A percentile compares a stretch with the other conserved stretches of the same genome.
These are phyloP conservation scores for Trachurus trachurus DNA, from an alignment of 2,797 vertebrate genomes.

Conservation along the genomic window DNA sequence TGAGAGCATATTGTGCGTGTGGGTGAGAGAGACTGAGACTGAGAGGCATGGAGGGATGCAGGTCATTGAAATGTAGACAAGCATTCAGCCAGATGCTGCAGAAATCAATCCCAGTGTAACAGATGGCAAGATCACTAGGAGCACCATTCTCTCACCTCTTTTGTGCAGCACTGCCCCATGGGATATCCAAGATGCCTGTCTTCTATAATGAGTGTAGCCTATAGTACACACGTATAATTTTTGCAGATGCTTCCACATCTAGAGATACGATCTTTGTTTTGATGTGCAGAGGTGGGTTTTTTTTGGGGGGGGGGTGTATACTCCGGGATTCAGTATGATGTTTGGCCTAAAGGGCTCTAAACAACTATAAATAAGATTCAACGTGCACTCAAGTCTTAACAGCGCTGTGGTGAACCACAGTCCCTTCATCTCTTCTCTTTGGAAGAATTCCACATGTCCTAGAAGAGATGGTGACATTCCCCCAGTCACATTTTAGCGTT, in stretches of 20 bases:
- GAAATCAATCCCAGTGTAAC: slow-evolving; percentile 67
- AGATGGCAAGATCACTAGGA: slow-evolving; percentile 68
- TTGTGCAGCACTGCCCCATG: slow-evolving; percentile 46
- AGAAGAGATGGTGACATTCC: slow-evolving; percentile 22
- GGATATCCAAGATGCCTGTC: slow-evolving; percentile 50
- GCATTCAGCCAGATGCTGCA: slow-evolving; percentile 68
- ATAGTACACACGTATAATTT: slow-evolving; percentile 32
- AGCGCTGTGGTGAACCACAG: background rate
- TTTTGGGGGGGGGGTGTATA: slow-evolving; percentile 1
- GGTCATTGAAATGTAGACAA: slow-evolving; percentile 72
- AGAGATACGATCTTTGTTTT: slow-evolving; percentile 37
- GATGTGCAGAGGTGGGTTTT: slow-evolving; percentile 11
- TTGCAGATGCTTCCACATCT: slow-evolving; percentile 36
- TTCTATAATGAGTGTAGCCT: slow-evolving; percentile 52
- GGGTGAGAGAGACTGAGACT: background rate
- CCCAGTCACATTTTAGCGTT: background rate
- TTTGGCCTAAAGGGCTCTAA: slow-evolving; percentile 25
- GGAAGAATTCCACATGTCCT: slow-evolving; percentile 20
- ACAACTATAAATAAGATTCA: slow-evolving; percentile 15
- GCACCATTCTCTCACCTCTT: slow-evolving; percentile 63
- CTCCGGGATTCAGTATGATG: slow-evolving; percentile 24
- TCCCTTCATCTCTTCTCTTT: background rate
- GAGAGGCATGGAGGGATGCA: slow-evolving; percentile 48
- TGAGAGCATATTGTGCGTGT: slow-evolving; percentile 5
- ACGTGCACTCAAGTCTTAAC: slow-evolving; percentile 19